Base-by-base conservation (phyloP, 2,888 invertebrate genomes). In the Brachyptera risi region DNA sequence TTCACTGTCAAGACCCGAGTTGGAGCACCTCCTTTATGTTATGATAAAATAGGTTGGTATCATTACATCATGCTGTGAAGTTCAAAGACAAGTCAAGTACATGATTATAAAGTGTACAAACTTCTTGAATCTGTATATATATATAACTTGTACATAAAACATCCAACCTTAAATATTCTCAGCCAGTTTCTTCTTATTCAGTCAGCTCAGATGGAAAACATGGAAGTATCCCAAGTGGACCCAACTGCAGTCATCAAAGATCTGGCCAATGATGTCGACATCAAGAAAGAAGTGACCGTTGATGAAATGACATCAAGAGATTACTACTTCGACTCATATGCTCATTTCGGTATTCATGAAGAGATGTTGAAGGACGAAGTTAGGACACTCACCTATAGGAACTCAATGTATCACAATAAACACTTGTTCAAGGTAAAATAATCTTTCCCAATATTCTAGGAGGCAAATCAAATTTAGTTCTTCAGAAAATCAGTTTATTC, bases 301-400 rank as follows among this genome's bases (percentile, higher is more conserved):
- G 94, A 94, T 68, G 97, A 99, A 71, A 99, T 99, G 98, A 99
- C 99, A 1, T 98, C 98, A 4, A 85, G 96, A 69, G 99, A 99
- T 76, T 99, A 99, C 76, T 99, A 99, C 76, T 99, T 99, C 75
- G 99, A 99, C 78, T 99, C 98, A 0, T 99, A 99, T 75, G 99
- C 99, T 56, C 99, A 99, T 79, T 99, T 99, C 76, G 99, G 98
- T 49, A 99, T 99, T 70, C 99, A 99, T 74, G 99, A 99, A 80
- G 99, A 99, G 79, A 99, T 99, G 99, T 79, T 99, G 65, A 99
- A 99, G 78, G 99, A 99, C 76, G 98, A 99, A 83, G 96, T 99
- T 26, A 85, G 99, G 59, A 99, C 99, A 15, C 82, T 96, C 65
- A 98, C 98, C 1, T 99, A 99, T 76, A 87, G 97, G 59, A 98